Conservation (phyloP, 37 sponge, comb jelly and placozoan genomes). For the Ianthella basta region DNA sequence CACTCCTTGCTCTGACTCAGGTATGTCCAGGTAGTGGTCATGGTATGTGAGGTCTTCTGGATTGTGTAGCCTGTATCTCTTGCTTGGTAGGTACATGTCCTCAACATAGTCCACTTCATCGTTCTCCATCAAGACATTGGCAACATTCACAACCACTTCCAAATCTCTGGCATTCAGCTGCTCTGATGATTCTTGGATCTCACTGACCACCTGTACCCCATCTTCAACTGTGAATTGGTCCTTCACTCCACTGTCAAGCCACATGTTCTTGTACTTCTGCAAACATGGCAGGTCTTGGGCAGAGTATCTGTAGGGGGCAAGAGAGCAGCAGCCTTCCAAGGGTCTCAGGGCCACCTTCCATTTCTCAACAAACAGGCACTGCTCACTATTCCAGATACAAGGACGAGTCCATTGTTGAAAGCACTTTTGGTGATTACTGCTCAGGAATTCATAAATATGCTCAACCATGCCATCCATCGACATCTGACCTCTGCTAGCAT, state of each 20-base stretch:
- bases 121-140: not conserved
- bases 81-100: not conserved
- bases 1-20: not conserved
- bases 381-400: slow-evolving; percentile 8
- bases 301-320: slow-evolving; percentile 14
- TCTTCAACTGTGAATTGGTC: not conserved
- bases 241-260: not conserved
- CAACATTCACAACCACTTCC: slow-evolving; percentile 30
- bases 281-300: not conserved
- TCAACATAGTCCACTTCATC: not conserved
- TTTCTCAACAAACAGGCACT: not conserved
- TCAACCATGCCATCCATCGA: not conserved
- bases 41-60: slow-evolving; percentile 15
- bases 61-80: not conserved
- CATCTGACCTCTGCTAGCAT: not conserved
- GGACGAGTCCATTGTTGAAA: not conserved
- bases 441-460: not conserved
- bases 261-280: slow-evolving; percentile 1
- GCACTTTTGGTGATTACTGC: not conserved
- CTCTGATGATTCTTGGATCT: not conserved
- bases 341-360: not conserved
- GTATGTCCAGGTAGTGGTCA: not conserved
- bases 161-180: slow-evolving; percentile 1
- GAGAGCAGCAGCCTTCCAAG: not conserved
- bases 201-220: not conserved